phyloP scores from a whole-genome alignment of 1,140 invertebrate genomes.

The Penaeus indicus region DNA sequence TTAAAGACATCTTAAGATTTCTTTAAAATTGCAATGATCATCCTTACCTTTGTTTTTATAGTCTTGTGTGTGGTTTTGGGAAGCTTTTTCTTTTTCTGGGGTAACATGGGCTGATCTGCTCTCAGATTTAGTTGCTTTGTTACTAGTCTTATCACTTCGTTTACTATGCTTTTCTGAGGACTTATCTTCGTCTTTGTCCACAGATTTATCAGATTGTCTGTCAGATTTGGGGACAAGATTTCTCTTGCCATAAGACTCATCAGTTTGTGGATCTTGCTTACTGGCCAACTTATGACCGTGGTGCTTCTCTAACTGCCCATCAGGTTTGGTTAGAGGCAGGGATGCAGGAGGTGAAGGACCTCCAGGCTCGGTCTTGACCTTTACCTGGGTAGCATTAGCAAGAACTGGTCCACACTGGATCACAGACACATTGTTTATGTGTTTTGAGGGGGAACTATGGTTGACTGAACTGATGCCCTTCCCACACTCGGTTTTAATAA shows the following conservation, averaged over 20 bases:
- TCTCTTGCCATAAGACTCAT: too few relatives aligned
- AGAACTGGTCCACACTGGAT: conserved; percentile 57
- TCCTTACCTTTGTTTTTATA: conserved; percentile 34
- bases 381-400: conserved; percentile 50
- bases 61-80: conserved; percentile 33
- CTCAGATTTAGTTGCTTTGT: conserved; percentile 11
- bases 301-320: conserved; percentile 12
- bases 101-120: conserved; percentile 33
- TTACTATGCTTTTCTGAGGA: too few relatives aligned
- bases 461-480: conserved; percentile 1
- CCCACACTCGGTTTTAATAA: conserved; percentile 37
- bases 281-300: not conserved
- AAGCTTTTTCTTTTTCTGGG: conserved; percentile 40
- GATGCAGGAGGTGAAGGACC: conserved; percentile 24
- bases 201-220: too few relatives aligned
- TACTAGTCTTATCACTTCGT: not conserved
- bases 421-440: conserved; percentile 60
- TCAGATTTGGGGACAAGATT: too few relatives aligned
- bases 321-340: not conserved
- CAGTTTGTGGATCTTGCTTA: too few relatives aligned
- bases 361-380: conserved; percentile 52
- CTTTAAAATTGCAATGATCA: not conserved
- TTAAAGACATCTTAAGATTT: not conserved
- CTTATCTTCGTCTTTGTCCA: too few relatives aligned
- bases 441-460: conserved; percentile 38